Evolutionary conservation across 2,888 invertebrate species (phyloP), one percentile per base, ranked within the genome.

Genomic region (Tachina lurida): DNA sequence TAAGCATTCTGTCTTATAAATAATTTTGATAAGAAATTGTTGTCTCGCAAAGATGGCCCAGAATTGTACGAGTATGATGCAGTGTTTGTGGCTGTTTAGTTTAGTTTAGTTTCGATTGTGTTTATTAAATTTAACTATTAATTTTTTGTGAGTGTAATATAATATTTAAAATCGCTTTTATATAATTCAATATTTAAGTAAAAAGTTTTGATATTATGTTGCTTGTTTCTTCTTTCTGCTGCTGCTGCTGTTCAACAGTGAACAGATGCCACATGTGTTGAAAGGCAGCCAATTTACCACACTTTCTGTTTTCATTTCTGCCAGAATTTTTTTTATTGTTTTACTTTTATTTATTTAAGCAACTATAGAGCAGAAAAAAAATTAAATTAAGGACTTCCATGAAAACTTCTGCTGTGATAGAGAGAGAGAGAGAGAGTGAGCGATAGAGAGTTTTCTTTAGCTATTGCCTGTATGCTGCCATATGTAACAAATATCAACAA

Each of bases 181-280:
- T 63, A 62, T 70, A 58, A 81, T 63, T 56, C 5, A 31, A 31
- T 31, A 31, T 31, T 73, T 49, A 60, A 73, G 45, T 70, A 19
- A 60, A 45, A 13, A 15, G 45, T 47, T 70, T 65, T 74, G 9
- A 47, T 56, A 39, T 31, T 56, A 54, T 56, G 41, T 49, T 22
- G 47, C 19, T n/a, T 22, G 15, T 47, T 17, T 41, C 73, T 62
- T 70, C 52, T 22, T 71, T 41, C 10, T 47, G 17, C 9, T 58
- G 43, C 19, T 71, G 39, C 10, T 47, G 17, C 9, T 58, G 43
- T 68, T 52, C 56, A 54, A 73, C 65, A 81, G 84, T 88, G 89
- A 90, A 90, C 90, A 90, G 90, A 90, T 90, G 90, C 90, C 89
- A 88, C 90, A 90, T 88, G 89, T 89, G 90, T 91, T 91, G 91